Evolutionary conservation across 1,140 invertebrate species (phyloP).

Genomic region (Apis cerana): DNA sequence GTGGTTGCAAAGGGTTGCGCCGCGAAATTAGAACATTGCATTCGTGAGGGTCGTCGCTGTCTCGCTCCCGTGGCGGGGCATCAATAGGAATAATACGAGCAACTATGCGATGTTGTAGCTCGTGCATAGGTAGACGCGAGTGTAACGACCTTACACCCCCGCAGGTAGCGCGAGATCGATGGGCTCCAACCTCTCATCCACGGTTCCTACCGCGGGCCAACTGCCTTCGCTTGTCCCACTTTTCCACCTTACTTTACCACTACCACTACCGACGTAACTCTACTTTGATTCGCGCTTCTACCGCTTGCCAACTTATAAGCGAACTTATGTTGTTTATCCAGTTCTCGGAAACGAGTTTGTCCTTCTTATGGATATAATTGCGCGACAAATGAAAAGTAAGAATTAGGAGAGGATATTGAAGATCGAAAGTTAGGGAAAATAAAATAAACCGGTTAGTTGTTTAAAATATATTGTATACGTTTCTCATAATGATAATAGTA

Average conservation of each 20-base stretch:
- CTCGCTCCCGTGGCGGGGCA: conserved; percentile 33
- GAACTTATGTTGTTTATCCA: background rate
- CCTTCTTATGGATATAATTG: no score
- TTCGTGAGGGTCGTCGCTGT: conserved; percentile 51
- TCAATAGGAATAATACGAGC: conserved; percentile 65
- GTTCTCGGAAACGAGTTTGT: background rate
- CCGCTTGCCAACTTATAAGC: background rate
- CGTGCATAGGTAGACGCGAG: conserved; percentile 53
- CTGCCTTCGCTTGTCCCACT: conserved; percentile 58
- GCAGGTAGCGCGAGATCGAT: conserved; percentile 64
- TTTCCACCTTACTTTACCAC: conserved; percentile 58
- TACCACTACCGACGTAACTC: background rate
- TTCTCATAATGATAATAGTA: background rate
- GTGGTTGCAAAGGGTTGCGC: conserved; percentile 19
- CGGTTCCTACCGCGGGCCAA: conserved; percentile 25
- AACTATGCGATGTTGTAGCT: conserved; percentile 50
- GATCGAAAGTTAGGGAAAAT: background rate
- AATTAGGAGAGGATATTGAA: background rate
- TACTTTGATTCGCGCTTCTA: conserved; percentile 26
- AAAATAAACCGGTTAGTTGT: background rate
- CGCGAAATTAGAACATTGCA: conserved; percentile 59
- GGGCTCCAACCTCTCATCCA: conserved; percentile 60
- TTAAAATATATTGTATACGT: conserved; percentile 29
- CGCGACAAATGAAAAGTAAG: no score
- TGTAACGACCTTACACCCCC: conserved; percentile 68